Conservation (phyloP, 2,113 vertebrate species). For the Chrysochloris asiatica region DNA sequence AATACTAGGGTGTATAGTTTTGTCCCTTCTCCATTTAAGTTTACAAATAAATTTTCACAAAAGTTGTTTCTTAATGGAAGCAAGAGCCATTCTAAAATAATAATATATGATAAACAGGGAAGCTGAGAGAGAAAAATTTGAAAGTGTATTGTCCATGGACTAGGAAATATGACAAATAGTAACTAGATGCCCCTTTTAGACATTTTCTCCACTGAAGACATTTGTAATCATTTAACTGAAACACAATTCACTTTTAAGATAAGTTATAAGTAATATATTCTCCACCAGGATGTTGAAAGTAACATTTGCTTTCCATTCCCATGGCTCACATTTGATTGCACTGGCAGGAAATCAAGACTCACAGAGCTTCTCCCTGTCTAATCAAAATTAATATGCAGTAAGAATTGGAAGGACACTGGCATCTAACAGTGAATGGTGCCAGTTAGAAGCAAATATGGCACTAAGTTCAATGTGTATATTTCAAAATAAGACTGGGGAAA, state of each 20-base stretch:
- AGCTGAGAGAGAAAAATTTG: background rate
- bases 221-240: slow-evolving; percentile 60
- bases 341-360: slow-evolving; percentile 84
- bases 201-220: background rate
- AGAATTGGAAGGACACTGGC: slow-evolving; percentile 81
- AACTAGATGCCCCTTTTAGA: background rate
- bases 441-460: slow-evolving; percentile 76
- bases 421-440: slow-evolving; percentile 75
- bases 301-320: slow-evolving; percentile 84
- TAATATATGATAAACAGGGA: background rate
- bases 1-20: background rate
- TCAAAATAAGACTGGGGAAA: slow-evolving; percentile 47
- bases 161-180: background rate
- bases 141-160: background rate
- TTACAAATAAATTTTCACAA: slow-evolving; percentile 15
- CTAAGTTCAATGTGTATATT: slow-evolving; percentile 55
- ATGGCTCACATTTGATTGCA: slow-evolving; percentile 81
- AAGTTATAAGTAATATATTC: slow-evolving; percentile 74
- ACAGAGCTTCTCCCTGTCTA: slow-evolving; percentile 84
- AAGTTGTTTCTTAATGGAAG: slow-evolving; percentile 4
- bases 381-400: slow-evolving; percentile 86
- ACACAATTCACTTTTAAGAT: slow-evolving; percentile 61
- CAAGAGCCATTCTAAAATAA: slow-evolving; percentile 14
- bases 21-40: background rate
- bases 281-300: slow-evolving; percentile 76